A percentile compares a stretch with the other conserved stretches of the same genome.
Conservation (phyloP, 92 coral and sea anemone species). For the Epizoanthus scotinus region DNA sequence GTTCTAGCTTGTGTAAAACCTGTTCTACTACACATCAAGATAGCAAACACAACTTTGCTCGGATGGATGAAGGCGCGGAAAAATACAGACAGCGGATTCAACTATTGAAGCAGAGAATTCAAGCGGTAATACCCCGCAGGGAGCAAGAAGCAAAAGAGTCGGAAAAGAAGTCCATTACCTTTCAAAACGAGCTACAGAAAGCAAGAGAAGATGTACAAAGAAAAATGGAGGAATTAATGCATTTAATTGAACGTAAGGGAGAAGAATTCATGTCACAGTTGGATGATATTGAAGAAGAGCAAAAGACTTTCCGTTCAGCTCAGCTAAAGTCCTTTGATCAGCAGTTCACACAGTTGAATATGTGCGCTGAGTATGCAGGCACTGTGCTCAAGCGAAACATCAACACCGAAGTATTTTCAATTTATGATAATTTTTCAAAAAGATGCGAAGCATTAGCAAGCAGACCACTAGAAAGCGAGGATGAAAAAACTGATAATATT, state of each 20-base stretch:
- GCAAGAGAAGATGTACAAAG: constrained; percentile 27
- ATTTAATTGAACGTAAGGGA: constrained; percentile 33
- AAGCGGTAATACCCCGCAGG: constrained; percentile 33
- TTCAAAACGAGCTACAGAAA: constrained; percentile 17
- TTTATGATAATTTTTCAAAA: constrained; percentile 4
- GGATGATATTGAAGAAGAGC: constrained; percentile 41
- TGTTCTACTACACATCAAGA: constrained; percentile 8
- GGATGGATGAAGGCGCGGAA: constrained; percentile 34
- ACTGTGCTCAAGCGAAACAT: constrained; percentile 34
- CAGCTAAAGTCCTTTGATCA: constrained; percentile 34
- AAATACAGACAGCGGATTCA: constrained; percentile 17
- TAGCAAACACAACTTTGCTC: constrained; percentile 14
- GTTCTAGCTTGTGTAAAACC: constrained; percentile 8
- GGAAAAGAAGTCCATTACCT: constrained; percentile 4
- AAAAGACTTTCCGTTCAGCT: constrained; percentile 18
- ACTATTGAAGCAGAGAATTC: constrained; percentile 19
- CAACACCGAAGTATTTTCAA: constrained; percentile 22
- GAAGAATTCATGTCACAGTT: constrained; percentile 36
- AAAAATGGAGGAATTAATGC: constrained; percentile 32
- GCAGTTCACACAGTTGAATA: constrained; percentile 13
- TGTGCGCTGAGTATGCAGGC: constrained; percentile 10
- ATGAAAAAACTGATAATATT: constrained; percentile 13
- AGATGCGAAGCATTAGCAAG: constrained; percentile 31
- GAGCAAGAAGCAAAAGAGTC: constrained; percentile 35
- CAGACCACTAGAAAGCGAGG: constrained; percentile 33